Conservation (phyloP, 2,888 invertebrate genomes). For the Podotricha telesiphe region DNA sequence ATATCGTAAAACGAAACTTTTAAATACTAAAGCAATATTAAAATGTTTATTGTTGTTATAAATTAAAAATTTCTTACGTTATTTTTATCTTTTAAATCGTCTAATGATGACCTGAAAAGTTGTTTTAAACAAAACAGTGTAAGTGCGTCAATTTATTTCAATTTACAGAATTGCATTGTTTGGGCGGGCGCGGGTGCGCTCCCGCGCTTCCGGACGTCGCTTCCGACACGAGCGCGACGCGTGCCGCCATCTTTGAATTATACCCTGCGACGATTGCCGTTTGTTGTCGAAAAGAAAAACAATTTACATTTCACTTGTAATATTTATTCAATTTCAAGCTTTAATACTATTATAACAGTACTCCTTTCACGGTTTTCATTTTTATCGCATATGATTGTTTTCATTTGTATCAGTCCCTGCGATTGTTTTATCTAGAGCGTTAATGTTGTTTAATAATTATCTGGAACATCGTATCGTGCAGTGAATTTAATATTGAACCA, state of each 20-base stretch:
- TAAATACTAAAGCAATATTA: too few species aligned
- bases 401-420: slow-evolving; percentile 41
- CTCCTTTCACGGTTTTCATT: slow-evolving; percentile 40
- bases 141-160: slow-evolving; percentile 81
- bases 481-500: slow-evolving; percentile 60
- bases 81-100: slow-evolving; percentile 27
- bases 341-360: slow-evolving; percentile 39
- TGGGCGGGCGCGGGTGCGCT: slow-evolving; percentile 68
- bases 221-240: slow-evolving; percentile 78
- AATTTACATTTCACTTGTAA: slow-evolving; percentile 46
- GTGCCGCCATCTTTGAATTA: slow-evolving; percentile 79
- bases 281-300: slow-evolving; percentile 65
- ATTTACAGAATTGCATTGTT: slow-evolving; percentile 80
- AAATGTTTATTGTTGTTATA: not conserved
- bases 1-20: too few species aligned
- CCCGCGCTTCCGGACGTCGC: slow-evolving; percentile 72
- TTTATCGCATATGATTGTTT: slow-evolving; percentile 29
- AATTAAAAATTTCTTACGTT: slow-evolving; percentile 1
- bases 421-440: slow-evolving; percentile 75
- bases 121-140: slow-evolving; percentile 60
- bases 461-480: slow-evolving; percentile 67
- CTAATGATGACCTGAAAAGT: slow-evolving; percentile 45
- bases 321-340: slow-evolving; percentile 44
- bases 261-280: slow-evolving; percentile 71
- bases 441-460: slow-evolving; percentile 81